Evolutionary conservation across 2,113 vertebrate species (phyloP).

Genomic region (Tricholaema leucomelas): DNA sequence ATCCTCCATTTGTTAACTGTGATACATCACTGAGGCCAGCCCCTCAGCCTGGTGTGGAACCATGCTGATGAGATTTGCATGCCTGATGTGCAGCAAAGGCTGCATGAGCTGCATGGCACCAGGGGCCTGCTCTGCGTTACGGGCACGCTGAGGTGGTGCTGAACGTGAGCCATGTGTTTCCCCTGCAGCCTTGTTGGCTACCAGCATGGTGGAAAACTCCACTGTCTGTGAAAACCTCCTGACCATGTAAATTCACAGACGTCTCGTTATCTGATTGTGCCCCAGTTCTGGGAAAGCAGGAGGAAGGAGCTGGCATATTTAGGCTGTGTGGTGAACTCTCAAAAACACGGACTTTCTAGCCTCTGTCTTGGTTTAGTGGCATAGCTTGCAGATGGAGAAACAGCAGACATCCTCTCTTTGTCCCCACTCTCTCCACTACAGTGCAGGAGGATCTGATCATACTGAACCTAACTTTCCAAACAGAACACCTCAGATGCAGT

Average conservation of each 20-base stretch:
- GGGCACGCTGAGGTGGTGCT: fast-evolving
- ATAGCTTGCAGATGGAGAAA: neutral
- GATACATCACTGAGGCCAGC: neutral
- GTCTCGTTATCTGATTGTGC: neutral
- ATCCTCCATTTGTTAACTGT: neutral
- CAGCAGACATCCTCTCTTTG: neutral
- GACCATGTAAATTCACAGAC: neutral
- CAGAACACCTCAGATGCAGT: neutral
- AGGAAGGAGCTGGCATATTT: constrained; percentile 11
- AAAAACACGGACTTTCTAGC: neutral
- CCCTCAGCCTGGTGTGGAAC: neutral
- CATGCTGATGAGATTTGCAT: fast-evolving
- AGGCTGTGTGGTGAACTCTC: neutral
- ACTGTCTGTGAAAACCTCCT: neutral
- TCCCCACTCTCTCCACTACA: neutral
- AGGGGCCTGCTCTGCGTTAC: fast-evolving
- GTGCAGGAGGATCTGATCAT: neutral
- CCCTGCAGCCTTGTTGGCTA: constrained; percentile 14
- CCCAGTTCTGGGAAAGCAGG: constrained; percentile 17
- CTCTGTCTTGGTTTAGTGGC: neutral
- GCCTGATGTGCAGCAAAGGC: neutral
- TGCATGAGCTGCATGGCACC: neutral
- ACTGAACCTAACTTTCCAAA: neutral
- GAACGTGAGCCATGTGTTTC: neutral
- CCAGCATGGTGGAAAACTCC: neutral